Evolutionary conservation across 2,797 vertebrate genomes (phyloP).

Genomic region (Sebastes cheni): DNA sequence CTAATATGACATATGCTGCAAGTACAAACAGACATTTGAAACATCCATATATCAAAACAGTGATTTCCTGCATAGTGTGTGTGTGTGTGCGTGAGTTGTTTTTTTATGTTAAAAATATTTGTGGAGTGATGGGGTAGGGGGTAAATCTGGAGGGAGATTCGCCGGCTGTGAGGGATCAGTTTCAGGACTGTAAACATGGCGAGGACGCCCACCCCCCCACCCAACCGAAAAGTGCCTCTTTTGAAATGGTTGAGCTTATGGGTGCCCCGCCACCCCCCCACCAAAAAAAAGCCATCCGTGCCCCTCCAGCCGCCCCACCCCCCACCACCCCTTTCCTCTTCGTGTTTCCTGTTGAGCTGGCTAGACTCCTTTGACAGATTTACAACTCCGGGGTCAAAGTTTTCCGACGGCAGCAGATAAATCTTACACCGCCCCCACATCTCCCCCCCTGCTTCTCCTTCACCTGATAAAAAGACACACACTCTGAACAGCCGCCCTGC

Average conservation of each 20-base stretch:
- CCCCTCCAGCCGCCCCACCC: not conserved
- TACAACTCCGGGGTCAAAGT: constrained; percentile 86
- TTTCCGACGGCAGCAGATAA: constrained; percentile 83
- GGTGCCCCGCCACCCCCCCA: not conserved
- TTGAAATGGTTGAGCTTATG: constrained; percentile 65
- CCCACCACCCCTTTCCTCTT: constrained; percentile 62
- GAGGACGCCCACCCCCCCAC: not conserved
- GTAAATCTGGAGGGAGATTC: constrained; percentile 27
- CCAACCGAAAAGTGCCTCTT: constrained; percentile 54
- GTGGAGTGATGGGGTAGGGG: not conserved
- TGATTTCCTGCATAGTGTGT: constrained; percentile 41
- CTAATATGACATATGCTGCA: constrained; percentile 1
- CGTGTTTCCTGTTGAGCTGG: constrained; percentile 84
- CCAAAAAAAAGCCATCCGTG: constrained; percentile 2
- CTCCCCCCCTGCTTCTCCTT: constrained; percentile 51
- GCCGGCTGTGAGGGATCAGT: constrained; percentile 69
- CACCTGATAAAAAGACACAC: constrained; percentile 80
- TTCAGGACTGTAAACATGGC: constrained; percentile 73
- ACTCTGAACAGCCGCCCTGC: constrained; percentile 41
- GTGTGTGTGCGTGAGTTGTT: not conserved
- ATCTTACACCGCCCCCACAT: constrained; percentile 68
- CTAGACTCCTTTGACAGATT: constrained; percentile 86
- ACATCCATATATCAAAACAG: constrained; percentile 31
- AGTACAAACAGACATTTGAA: constrained; percentile 28
- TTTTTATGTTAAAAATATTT: too few species aligned